Conservation (phyloP, 2,113 vertebrate genomes). For the Ammodytes dubius region DNA sequence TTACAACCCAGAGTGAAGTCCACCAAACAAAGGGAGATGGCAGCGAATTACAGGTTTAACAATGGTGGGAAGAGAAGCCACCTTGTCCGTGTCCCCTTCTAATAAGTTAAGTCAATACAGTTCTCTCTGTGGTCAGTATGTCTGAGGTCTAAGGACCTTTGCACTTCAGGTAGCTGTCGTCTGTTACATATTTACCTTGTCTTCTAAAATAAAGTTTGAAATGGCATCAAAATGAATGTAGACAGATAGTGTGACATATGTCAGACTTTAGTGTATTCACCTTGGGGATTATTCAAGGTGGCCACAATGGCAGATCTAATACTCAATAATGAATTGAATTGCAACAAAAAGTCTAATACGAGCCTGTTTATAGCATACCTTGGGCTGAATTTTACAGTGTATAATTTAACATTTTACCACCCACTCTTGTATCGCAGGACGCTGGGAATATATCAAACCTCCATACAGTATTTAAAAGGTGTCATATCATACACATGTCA, state of each 20-base stretch:
- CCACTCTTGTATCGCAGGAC: no score
- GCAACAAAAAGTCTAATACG: neutral
- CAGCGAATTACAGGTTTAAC: slow-evolving; percentile 79
- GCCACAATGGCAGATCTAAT: neutral
- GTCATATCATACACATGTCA: no score
- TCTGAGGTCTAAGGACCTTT: slow-evolving; percentile 15
- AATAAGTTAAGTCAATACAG: slow-evolving; percentile 40
- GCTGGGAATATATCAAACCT: neutral
- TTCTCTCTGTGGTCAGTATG: neutral
- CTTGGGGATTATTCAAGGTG: neutral
- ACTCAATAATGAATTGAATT: neutral
- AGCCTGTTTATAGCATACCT: neutral
- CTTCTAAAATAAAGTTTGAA: slow-evolving; percentile 17
- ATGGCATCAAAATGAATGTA: neutral
- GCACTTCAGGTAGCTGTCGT: slow-evolving; percentile 16
- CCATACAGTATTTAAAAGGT: no score
- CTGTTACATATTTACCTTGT: slow-evolving; percentile 1
- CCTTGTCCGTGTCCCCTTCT: slow-evolving; percentile 47
- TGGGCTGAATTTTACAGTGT: neutral
- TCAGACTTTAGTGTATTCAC: slow-evolving; percentile 6
- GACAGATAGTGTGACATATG: slow-evolving; percentile 5
- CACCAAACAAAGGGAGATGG: slow-evolving; percentile 55
- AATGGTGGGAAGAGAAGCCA: slow-evolving; percentile 38
- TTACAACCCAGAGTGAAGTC: slow-evolving; percentile 51
- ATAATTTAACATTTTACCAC: neutral